Base-by-base conservation (phyloP, 1,140 invertebrate genomes). In the Drosophila persimilis region DNA sequence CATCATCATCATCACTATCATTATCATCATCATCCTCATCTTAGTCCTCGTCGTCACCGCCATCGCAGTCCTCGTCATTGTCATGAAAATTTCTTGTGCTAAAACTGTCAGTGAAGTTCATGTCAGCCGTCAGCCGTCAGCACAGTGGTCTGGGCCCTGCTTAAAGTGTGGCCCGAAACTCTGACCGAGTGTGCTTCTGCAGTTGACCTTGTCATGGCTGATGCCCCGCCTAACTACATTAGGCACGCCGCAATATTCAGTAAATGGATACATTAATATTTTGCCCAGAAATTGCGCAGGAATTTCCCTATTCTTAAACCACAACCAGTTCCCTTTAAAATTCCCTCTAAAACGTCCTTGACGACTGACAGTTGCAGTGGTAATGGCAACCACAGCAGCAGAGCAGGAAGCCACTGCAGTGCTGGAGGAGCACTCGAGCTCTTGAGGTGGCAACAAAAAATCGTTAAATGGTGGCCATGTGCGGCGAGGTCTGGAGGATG, bases 261-360 rank as follows among this genome's bases (percentile, higher is more conserved):
- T 39, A 13, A 13, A 39, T 39, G 35, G 2, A 13, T 39, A 11
- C 11, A 39, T 39, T 39, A 13, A 52, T 17, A 15, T n/a, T 11
- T 39, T 9, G 56, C n/a, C 50, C 24, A 50, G 43, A 62, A 50
- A 48, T 52, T 63, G 47, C 5, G 41, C 57, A 39, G 20, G 24
- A 47, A 57, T 55, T 63, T 35, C 46, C 45, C 50, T 71, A 77
- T 81, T 71, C 83, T 60, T 69, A 59, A 50, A 46, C 47, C 64
- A 65, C 52, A 65, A 58, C 31, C 47, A 39, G 48, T 50, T 52
- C 46, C 51, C 66, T 65, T 77, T 69, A 63, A 86, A 86, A 58
- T 65, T 52, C 65, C 61, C 63, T n/a, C n/a, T n/a, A n/a, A 80
- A 84, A 86, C 71, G 81, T 75, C 81, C 81, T 81, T 85, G 77